Conservation (phyloP, 2,888 invertebrate genomes). For the Apocheima hispidaria region DNA sequence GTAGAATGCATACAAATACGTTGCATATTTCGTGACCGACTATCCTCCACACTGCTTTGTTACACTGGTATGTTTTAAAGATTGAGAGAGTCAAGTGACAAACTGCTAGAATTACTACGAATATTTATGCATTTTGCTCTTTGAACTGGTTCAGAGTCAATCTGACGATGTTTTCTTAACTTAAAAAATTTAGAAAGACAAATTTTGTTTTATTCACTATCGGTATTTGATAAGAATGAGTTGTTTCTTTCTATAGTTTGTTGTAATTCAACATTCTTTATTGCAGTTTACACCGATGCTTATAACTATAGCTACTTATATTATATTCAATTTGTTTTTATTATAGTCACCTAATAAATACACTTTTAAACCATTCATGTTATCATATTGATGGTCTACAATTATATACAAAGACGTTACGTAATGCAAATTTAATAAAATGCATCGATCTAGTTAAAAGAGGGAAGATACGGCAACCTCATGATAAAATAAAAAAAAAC, state of each 20-base stretch:
- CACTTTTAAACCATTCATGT: conserved; percentile 47
- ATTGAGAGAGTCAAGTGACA: too few relatives aligned
- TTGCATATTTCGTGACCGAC: too few relatives aligned
- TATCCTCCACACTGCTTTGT: too few relatives aligned
- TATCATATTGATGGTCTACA: conserved; percentile 49
- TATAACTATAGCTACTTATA: conserved; percentile 26
- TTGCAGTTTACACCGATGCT: conserved; percentile 51
- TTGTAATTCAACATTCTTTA: conserved; percentile 49
- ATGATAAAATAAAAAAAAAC: too few relatives aligned
- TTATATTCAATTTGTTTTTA: conserved; percentile 40
- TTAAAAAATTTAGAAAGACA: too few relatives aligned
- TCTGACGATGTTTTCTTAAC: neutral
- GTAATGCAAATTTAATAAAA: conserved; percentile 58
- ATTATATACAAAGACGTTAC: conserved; percentile 61
- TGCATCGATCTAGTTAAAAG: too few relatives aligned
- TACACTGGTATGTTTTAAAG: too few relatives aligned
- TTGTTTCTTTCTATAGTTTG: conserved; percentile 4
- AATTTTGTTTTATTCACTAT: conserved; percentile 29
- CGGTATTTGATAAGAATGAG: neutral
- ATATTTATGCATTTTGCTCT: neutral
- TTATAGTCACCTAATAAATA: conserved; percentile 51
- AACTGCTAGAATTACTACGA: too few relatives aligned
- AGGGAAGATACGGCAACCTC: too few relatives aligned
- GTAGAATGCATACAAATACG: too few relatives aligned
- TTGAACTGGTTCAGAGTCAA: neutral